Evolutionary conservation across 1,140 invertebrate species (phyloP), one percentile per base, ranked within the genome.

Genomic region (Dreissena polymorpha): DNA sequence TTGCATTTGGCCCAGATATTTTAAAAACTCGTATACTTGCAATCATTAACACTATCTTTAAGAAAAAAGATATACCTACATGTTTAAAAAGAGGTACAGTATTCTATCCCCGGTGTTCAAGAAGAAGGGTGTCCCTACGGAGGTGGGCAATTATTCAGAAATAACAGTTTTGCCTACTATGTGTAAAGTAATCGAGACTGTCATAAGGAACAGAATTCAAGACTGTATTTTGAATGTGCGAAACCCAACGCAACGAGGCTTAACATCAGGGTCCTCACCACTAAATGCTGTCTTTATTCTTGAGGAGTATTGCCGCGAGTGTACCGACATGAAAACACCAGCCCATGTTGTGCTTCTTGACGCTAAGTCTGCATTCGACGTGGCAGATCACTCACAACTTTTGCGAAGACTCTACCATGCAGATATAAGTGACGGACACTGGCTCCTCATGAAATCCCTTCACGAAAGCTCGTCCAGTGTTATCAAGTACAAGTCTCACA

Each of bases 91-190:
- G 14, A 14, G 64, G 64, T 3, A n/a, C n/a, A n/a, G n/a, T n/a
- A 18, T 67, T 5, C 14, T 67, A 67, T 10, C 64, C 23, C 64
- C 64, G 21, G 23, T 67, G 12, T 67, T 67, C 10, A 67, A 67
- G 10, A 67, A 67, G 12, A 67, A 67, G 10, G 64, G 64, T 8
- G 21, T 27, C 5, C 14, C 23, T 3, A n/a, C 16, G 8, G 64
- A n/a, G 10, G 16, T 29, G 5, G 14, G 23, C 5, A 67, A 67
- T 29, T 67, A n/a, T 10, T 10, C 8, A 67, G 64, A 68, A 13
- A 81, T 73, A 50, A 81, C 70, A 53, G 50, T 81, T 12, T 39
- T 73, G 25, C 78, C 69, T 12, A 57, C 69, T n/a, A 23, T 72
- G 16, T 60, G 72, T 27, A 83, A 83, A 29, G 49, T 75, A 0